phyloP scores from a whole-genome alignment of 2,888 invertebrate species.

The Caenorhabditis wallacei region DNA sequence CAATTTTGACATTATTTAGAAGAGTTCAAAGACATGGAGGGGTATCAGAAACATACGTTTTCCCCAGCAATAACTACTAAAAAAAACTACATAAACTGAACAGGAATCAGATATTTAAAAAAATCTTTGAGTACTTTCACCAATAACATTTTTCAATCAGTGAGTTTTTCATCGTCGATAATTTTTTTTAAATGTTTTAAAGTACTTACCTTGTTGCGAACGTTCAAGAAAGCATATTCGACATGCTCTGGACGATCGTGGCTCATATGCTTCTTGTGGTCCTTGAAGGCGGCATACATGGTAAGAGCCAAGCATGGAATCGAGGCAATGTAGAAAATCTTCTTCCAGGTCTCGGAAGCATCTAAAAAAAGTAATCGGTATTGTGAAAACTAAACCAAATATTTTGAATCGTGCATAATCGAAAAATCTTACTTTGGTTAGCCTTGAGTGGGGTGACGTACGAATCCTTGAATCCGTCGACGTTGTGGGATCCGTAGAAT shows the following conservation, averaged over 20 bases:
- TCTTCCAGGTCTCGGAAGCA: slow-evolving; percentile 79
- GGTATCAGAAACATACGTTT: too few relatives aligned
- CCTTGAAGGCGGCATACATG: slow-evolving; percentile 77
- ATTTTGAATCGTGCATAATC: background rate
- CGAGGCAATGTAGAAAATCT: slow-evolving; percentile 80
- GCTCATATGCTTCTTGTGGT: slow-evolving; percentile 76
- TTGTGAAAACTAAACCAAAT: background rate
- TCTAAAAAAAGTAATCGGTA: slow-evolving; percentile 60
- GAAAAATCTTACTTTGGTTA: slow-evolving; percentile 68
- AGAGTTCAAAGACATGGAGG: too few relatives aligned
- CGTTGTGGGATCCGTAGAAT: slow-evolving; percentile 80
- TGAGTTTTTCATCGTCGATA: too few relatives aligned
- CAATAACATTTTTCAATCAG: too few relatives aligned
- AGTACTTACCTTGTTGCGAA: slow-evolving; percentile 75
- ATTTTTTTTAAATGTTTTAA: too few relatives aligned
- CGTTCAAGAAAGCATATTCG: slow-evolving; percentile 80
- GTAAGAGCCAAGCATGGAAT: slow-evolving; percentile 79
- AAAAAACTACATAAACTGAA: too few relatives aligned
- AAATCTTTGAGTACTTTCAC: too few relatives aligned
- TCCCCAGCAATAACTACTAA: too few relatives aligned
- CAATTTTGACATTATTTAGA: too few relatives aligned
- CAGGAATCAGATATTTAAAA: too few relatives aligned
- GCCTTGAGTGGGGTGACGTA: slow-evolving; percentile 73
- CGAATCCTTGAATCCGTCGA: slow-evolving; percentile 78
- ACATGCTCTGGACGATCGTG: slow-evolving; percentile 79